These are phyloP conservation scores for Cotesia chilonis DNA, from an alignment of 1,140 invertebrate species.

Conservation along the genomic window DNA sequence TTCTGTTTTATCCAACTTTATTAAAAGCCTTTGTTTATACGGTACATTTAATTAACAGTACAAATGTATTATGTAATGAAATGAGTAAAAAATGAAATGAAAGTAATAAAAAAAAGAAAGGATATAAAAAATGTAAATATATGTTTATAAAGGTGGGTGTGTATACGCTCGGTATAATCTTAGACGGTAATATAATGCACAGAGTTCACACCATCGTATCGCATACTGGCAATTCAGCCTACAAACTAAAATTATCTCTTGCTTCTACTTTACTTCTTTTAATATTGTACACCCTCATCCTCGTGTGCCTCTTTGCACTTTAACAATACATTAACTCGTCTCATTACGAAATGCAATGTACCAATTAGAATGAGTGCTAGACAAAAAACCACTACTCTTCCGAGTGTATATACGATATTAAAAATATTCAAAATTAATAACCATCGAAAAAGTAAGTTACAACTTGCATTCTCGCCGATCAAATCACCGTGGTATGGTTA, in stretches of 20 bases:
- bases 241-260: constrained; percentile 1
- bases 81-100: too few species aligned
- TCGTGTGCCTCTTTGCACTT: not conserved
- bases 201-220: not conserved
- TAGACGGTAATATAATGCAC: constrained; percentile 7
- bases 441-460: too few species aligned
- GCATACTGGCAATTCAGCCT: not conserved
- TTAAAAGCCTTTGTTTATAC: too few species aligned
- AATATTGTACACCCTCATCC: not conserved
- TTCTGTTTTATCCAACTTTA: too few species aligned
- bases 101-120: constrained; percentile 14
- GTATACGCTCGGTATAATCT: not conserved
- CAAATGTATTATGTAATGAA: too few species aligned
- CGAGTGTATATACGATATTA: not conserved
- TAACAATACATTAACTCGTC: constrained; percentile 46
- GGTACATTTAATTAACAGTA: too few species aligned
- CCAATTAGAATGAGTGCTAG: constrained; percentile 42
- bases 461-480: too few species aligned
- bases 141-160: constrained; percentile 10
- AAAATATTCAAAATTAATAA: too few species aligned
- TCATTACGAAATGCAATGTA: constrained; percentile 47
- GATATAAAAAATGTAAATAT: not conserved
- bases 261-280: not conserved
- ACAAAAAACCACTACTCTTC: not conserved
- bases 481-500: too few species aligned